phyloP scores from a whole-genome alignment of 2,797 vertebrate genomes.

The Alfaro cultratus region DNA sequence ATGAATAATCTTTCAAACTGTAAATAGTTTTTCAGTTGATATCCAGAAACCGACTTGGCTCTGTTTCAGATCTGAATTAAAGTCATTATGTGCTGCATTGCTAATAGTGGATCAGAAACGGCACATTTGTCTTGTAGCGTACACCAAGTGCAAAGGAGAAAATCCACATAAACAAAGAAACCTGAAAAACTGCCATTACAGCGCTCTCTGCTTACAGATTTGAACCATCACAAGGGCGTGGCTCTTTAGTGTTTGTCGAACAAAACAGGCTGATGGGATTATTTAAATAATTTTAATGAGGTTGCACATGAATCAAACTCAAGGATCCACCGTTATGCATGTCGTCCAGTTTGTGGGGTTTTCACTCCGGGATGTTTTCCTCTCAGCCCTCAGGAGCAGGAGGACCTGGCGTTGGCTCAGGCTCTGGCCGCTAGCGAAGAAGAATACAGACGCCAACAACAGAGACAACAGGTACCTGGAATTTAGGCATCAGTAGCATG shows the following conservation, averaged over 20 bases:
- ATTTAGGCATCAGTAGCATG: constrained; percentile 81
- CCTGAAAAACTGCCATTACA: neutral
- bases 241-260: neutral
- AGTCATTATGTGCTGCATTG: neutral
- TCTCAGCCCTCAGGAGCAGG: constrained; percentile 85
- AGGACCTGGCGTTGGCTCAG: constrained; percentile 87
- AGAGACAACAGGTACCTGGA: constrained; percentile 86
- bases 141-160: neutral
- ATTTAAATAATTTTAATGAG: neutral
- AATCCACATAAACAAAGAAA: neutral
- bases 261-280: neutral
- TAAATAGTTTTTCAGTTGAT: neutral
- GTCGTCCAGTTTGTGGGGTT: neutral
- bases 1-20: neutral
- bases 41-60: neutral
- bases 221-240: neutral
- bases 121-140: neutral
- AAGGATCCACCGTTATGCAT: too few species aligned
- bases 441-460: constrained; percentile 83
- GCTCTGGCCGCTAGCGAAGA: constrained; percentile 86
- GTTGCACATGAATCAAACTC: neutral
- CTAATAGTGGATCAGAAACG: neutral
- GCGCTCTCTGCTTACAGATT: neutral
- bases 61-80: neutral
- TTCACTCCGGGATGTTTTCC: neutral